Evolutionary conservation across 2,797 vertebrate species (phyloP), one percentile per base, ranked within the genome.

Genomic region (Neopelma chrysocephalum): DNA sequence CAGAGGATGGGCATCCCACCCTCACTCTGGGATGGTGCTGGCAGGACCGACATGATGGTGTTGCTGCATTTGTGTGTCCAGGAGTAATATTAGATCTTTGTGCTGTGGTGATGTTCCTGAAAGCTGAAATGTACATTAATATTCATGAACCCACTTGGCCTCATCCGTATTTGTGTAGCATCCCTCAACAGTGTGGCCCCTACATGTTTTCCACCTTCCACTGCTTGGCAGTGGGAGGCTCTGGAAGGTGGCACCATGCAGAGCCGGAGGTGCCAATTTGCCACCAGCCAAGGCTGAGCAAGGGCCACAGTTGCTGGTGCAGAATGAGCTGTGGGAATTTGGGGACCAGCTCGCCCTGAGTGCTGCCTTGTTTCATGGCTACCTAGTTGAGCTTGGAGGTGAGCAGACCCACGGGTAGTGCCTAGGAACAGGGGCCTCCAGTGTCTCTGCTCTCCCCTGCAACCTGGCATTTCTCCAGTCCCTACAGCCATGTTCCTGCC

Each of bases 71-170:
- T 45, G 47, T 78, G 7, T 56, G 71, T 92, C 91, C 96, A 96
- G 96, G 82, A 89, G 91, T 94, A 96, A 94, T 94, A 97, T 96
- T 97, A 97, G 90, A 84, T 92, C 94, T 96, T 93, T 91, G 91
- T 72, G 47, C 92, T 11, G n/a, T 47, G 31, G 77, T 92, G 95
- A 87, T 90, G 70, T 96, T 97, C 95, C 96, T 96, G 94, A 97
- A 97, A 97, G 90, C 96, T 91, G 90, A 94, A 95, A 92, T 42
- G 43, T 58, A 53, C 12, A 71, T 98, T 96, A 97, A 97, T 97
- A 98, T 97, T 97, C 93, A 97, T 97, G 72, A 96, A 31, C 89
- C 91, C 88, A 12, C 95, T 96, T 27, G 4, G 18, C 53, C 60
- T 97, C 76, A 95, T 98, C 83, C 93, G 87, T 97, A 97, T 97